Evolutionary conservation across 2,888 invertebrate genomes (phyloP), one percentile per base, ranked within the genome.

Genomic region (Coelopa pilipes): DNA sequence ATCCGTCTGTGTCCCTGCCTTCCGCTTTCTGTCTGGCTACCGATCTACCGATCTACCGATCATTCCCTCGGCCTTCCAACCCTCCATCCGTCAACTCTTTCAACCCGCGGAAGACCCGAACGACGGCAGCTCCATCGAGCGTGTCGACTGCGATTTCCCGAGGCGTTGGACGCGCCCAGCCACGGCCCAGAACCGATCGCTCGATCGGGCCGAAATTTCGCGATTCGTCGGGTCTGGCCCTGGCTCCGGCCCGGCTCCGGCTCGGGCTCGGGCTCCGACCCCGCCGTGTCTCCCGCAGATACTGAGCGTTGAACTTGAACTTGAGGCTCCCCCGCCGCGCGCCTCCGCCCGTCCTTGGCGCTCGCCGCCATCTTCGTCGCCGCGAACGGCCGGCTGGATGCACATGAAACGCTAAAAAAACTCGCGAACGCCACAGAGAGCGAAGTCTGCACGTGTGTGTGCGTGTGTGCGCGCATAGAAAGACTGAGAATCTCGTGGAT

Each of bases 291-390:
- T 45, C 62, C 34, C 62, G 9, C 34, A 34, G 62, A 63, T 34
- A 63, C 17, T 76, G 75, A 78, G 77, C 77, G 75, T 76, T 79
- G 79, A 79, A 79, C 79, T 79, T 79, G 79, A 79, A 79, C 78
- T 79, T 79, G 78, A 72, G 63, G 7, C 72, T 69, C 73, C 60
- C 74, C 75, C 75, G 75, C 73, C 74, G 72, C 62, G 4, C 34
- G 70, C 63, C 68, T 72, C 72, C 60, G 66, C 72, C 70, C 66
- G n/a, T n/a, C 72, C 63, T 66, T 57, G 49, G 71, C n/a, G 62
- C 66, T 50, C 45, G 34, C 34, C 7, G 34, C 34, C 34, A 34
- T 34, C 34, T 34, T 34, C 7, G 2, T 7, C 34, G 34, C 34
- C 34, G 34, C 34, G 4, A 34, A 34, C 7, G 34, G 34, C 34